phyloP scores from a whole-genome alignment of 2,113 vertebrate genomes.

The Empidonax alnorum region DNA sequence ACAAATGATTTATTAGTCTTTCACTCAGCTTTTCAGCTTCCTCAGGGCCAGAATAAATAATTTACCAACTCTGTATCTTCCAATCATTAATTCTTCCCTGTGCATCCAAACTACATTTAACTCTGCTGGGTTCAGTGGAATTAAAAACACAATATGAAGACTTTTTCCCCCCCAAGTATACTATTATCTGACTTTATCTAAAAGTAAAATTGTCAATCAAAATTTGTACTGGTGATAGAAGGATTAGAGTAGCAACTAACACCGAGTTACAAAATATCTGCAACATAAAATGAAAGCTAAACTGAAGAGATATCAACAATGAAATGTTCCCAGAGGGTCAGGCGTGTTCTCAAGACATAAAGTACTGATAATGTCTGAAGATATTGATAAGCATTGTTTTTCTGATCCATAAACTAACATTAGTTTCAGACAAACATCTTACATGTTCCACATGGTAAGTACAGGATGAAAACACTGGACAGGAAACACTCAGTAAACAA shows the following conservation, averaged over 20 bases:
- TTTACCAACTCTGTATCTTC: conserved; percentile 98
- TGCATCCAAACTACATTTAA: conserved; percentile 90
- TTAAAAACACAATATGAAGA: conserved; percentile 80
- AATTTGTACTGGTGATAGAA: conserved; percentile 52
- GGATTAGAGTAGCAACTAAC: conserved; percentile 35
- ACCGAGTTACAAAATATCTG: conserved; percentile 6
- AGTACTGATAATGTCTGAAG: conserved; percentile 4
- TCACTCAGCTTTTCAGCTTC: conserved; percentile 97
- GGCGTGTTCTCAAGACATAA: neutral
- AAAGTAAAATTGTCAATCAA: conserved; percentile 74
- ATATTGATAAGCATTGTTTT: conserved; percentile 37
- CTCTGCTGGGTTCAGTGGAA: conserved; percentile 82
- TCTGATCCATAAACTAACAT: conserved; percentile 16
- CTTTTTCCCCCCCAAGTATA: conserved; percentile 61
- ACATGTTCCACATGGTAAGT: neutral
- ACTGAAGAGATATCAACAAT: conserved; percentile 27
- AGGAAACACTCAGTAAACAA: neutral
- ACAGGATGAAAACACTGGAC: neutral
- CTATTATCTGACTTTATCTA: conserved; percentile 72
- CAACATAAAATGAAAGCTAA: conserved; percentile 48
- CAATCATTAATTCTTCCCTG: conserved; percentile 98
- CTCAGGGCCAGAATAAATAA: conserved; percentile 99
- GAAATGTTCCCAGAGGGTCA: conserved; percentile 14
- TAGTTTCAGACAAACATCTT: neutral
- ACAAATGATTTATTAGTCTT: conserved; percentile 99